Evolutionary conservation across 1,140 invertebrate genomes (phyloP).

Genomic region (Drosophila prosaltans): DNA sequence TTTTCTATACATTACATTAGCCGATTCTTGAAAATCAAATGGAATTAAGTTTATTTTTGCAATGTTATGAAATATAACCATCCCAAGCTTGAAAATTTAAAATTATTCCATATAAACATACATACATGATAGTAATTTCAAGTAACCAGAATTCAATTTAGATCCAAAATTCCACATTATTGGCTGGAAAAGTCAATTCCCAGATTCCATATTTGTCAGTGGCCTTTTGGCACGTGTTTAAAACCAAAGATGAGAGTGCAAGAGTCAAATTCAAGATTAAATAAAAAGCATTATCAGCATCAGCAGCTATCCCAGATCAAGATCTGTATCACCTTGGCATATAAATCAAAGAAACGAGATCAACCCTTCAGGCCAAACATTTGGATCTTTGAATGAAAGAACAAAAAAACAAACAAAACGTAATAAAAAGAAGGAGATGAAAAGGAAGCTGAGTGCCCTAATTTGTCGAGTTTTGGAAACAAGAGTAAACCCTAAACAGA

Average conservation of each 20-base stretch:
- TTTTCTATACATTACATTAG: too few species aligned
- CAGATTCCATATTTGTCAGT: neutral
- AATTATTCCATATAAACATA: too few species aligned
- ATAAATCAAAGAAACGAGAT: conserved; percentile 74
- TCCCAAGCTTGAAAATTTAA: too few species aligned
- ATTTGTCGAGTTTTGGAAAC: conserved; percentile 66
- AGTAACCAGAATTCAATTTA: too few species aligned
- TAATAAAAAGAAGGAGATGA: conserved; percentile 58
- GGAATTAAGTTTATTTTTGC: too few species aligned
- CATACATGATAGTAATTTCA: too few species aligned
- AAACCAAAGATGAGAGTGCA: conserved; percentile 68
- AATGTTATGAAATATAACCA: too few species aligned
- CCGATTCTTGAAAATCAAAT: too few species aligned
- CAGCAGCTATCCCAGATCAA: conserved; percentile 65
- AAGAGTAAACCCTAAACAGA: conserved; percentile 43
- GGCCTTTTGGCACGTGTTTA: conserved; percentile 57
- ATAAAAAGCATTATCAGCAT: conserved; percentile 49
- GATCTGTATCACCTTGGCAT: conserved; percentile 52
- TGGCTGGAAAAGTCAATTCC: too few species aligned
- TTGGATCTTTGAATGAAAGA: conserved; percentile 72
- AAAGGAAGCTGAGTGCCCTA: conserved; percentile 71
- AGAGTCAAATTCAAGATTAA: conserved; percentile 72
- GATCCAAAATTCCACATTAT: too few species aligned
- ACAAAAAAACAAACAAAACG: conserved; percentile 56
- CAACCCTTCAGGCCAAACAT: conserved; percentile 77